phyloP scores from a whole-genome alignment of 2,797 vertebrate genomes.

The Myotis daubentonii region DNA sequence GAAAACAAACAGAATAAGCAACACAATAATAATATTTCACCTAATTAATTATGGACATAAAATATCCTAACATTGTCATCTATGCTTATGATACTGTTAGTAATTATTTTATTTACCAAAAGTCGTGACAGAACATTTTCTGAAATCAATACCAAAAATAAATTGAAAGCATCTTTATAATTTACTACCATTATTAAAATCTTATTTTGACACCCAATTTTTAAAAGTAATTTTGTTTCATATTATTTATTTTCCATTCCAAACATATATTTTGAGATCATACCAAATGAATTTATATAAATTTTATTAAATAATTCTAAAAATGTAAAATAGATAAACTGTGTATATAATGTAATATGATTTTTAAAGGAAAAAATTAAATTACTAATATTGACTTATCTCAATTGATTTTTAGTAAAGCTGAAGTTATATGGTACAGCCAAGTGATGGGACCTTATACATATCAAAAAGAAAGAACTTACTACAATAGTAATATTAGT shows the following conservation, averaged over 20 bases:
- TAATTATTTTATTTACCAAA: slow-evolving; percentile 40
- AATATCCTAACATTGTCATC: not conserved
- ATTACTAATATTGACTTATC: not conserved
- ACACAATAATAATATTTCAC: not conserved
- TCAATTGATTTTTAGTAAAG: not conserved
- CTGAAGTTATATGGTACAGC: not conserved
- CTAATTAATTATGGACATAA: not conserved
- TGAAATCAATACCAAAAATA: not conserved
- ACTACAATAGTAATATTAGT: not conserved
- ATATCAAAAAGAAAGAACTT: not conserved
- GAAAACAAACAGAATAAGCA: not conserved
- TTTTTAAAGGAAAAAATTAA: slow-evolving; percentile 12
- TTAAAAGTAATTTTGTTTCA: not conserved
- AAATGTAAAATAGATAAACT: not conserved
- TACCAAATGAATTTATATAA: not conserved
- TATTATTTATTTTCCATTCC: slow-evolving; percentile 23
- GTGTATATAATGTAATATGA: not conserved
- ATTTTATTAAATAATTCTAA: not conserved
- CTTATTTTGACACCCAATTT: not conserved
- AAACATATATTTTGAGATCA: not conserved
- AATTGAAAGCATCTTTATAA: not conserved
- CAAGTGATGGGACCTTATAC: not conserved
- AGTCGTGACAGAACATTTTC: not conserved
- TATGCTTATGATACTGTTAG: not conserved
- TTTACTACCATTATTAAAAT: not conserved